Percentiles rank a stretch among this genome's conserved stretches.
Evolutionary conservation across 2,888 invertebrate species (phyloP).

Genomic region (Leucoma salicis): DNA sequence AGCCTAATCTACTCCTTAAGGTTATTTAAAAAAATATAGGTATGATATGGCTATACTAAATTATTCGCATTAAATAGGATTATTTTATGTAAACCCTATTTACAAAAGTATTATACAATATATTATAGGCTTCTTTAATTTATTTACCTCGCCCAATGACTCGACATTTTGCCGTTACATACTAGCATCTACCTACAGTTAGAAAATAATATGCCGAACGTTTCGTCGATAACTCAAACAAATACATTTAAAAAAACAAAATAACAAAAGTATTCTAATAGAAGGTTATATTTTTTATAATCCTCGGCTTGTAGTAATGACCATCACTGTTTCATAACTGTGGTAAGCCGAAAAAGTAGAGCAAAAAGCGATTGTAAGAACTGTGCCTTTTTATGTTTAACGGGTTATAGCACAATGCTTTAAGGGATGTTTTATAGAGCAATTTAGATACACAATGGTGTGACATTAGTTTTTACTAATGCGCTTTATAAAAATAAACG

Average conservation of each 20-base stretch:
- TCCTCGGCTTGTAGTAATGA: conserved; percentile 43
- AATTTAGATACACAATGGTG: conserved; percentile 68
- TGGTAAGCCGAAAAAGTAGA: conserved; percentile 70
- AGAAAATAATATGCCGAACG: too few relatives aligned
- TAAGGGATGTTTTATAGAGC: conserved; percentile 61
- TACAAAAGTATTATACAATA: too few relatives aligned
- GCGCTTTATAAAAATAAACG: conserved; percentile 62
- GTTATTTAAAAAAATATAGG: too few relatives aligned
- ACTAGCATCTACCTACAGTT: too few relatives aligned
- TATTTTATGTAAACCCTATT: too few relatives aligned
- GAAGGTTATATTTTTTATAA: conserved; percentile 38
- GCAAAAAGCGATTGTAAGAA: conserved; percentile 65
- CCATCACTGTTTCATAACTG: conserved; percentile 66
- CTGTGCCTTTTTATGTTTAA: conserved; percentile 49
- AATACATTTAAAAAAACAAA: conserved; percentile 6
- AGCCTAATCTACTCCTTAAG: too few relatives aligned
- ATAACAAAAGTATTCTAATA: conserved; percentile 9
- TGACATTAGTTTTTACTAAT: conserved; percentile 65
- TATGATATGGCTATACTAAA: too few relatives aligned
- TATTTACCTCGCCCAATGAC: too few relatives aligned
- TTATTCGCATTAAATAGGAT: too few relatives aligned
- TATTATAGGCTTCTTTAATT: too few relatives aligned
- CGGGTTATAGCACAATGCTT: conserved; percentile 62
- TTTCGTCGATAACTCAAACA: too few relatives aligned
- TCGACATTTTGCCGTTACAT: too few relatives aligned